A percentile compares a stretch with the other conserved stretches of the same genome.
phyloP scores from a whole-genome alignment of 2,113 vertebrate species.

The Protobothrops mucrosquamatus region DNA sequence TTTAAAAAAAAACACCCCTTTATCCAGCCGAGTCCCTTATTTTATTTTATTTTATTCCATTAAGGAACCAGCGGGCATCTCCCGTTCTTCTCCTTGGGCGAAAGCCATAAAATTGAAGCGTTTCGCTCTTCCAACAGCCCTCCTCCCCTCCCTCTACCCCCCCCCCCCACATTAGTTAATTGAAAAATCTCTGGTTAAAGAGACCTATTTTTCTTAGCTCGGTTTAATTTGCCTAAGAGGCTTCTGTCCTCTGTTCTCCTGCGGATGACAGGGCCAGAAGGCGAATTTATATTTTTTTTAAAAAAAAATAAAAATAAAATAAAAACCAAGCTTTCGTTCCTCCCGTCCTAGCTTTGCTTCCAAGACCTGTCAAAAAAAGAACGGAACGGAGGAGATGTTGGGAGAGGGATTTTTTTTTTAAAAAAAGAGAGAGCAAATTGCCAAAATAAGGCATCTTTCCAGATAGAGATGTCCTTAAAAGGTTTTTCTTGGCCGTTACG shows the following conservation, averaged over 20 bases:
- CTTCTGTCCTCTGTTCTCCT: background rate
- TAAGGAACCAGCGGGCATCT: no score
- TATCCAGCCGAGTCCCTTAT: background rate
- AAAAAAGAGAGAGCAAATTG: fast-evolving
- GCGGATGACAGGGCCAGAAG: background rate
- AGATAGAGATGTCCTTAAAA: background rate
- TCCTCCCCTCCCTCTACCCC: no score
- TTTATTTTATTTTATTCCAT: background rate
- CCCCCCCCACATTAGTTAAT: background rate
- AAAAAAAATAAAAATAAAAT: no score
- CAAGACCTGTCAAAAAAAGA: background rate
- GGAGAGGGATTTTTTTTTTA: no score
- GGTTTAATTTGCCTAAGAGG: background rate
- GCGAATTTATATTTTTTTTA: no score
- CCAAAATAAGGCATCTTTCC: background rate
- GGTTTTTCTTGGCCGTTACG: no score
- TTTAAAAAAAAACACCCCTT: no score
- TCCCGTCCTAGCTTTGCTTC: background rate
- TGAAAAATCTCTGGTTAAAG: background rate
- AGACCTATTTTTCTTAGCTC: constrained; percentile 3
- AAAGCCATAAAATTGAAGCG: background rate
- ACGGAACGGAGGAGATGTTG: no score
- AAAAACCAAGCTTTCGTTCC: background rate
- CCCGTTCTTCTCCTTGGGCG: background rate
- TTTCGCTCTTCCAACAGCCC: background rate